Evolutionary conservation across 2,888 invertebrate genomes (phyloP).

Genomic region (Cheilosia vernalis): DNA sequence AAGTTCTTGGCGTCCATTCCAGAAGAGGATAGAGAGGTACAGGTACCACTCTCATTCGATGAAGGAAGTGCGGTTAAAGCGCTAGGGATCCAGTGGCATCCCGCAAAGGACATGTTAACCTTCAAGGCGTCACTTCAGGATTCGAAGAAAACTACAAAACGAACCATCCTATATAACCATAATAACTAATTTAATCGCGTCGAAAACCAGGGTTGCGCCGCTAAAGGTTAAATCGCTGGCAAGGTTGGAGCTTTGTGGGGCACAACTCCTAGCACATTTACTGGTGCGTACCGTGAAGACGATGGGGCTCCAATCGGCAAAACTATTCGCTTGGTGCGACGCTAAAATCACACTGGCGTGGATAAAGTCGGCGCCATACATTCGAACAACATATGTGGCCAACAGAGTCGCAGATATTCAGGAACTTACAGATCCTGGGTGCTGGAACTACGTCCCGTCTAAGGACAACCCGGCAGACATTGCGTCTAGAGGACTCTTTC

Average conservation of each 20-base stretch:
- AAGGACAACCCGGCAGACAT: conserved; percentile 75
- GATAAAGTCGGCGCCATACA: conserved; percentile 64
- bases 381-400: conserved; percentile 66
- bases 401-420: conserved; percentile 75
- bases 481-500: conserved; percentile 71
- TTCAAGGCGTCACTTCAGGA: neutral
- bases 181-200: neutral
- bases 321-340: conserved; percentile 27
- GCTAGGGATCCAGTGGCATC: conserved; percentile 5
- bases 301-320: conserved; percentile 8
- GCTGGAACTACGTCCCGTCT: conserved; percentile 75
- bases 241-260: conserved; percentile 75
- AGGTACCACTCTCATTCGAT: neutral
- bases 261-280: conserved; percentile 36
- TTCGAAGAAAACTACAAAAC: conserved; percentile 7
- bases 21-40: conserved; percentile 8
- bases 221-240: conserved; percentile 40
- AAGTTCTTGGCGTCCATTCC: conserved; percentile 3
- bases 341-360: conserved; percentile 42
- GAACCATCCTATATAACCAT: conserved; percentile 23
- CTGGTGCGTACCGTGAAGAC: neutral
- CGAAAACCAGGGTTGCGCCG: conserved; percentile 46
- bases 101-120: conserved; percentile 2
- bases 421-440: conserved; percentile 35
- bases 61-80: neutral